phyloP scores from a whole-genome alignment of 1,140 invertebrate genomes.

The Cydia pomonella region DNA sequence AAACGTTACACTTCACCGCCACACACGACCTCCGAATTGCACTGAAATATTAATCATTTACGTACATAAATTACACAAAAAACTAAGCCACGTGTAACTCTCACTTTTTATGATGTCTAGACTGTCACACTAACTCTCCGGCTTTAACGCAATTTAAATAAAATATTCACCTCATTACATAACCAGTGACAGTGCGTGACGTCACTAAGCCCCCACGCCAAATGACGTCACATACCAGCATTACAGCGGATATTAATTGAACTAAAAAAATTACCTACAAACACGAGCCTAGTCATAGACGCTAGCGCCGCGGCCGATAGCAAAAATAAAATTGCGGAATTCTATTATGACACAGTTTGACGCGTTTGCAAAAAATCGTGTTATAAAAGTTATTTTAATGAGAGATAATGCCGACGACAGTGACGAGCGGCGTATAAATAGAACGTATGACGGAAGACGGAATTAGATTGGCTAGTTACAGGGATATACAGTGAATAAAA shows the following conservation, averaged over 20 bases:
- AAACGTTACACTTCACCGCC: no score
- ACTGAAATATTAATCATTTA: no score
- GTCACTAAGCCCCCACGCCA: constrained; percentile 7
- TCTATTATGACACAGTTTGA: neutral
- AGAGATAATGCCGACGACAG: neutral
- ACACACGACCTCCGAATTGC: no score
- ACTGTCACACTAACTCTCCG: neutral
- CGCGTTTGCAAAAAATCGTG: neutral
- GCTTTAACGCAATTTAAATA: constrained; percentile 8
- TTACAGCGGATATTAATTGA: neutral
- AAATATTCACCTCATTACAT: constrained; percentile 8
- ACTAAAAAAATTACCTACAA: neutral
- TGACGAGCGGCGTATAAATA: neutral
- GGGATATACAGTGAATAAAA: neutral
- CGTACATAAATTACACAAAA: constrained; percentile 3
- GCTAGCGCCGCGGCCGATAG: neutral
- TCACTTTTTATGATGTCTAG: constrained; percentile 16
- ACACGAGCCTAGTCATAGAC: neutral
- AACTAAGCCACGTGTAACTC: neutral
- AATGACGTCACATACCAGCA: constrained; percentile 8
- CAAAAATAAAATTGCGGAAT: neutral
- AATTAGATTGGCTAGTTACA: constrained; percentile 7
- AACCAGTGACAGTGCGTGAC: neutral
- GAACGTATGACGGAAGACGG: constrained; percentile 8
- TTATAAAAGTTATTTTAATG: constrained; percentile 12